These are phyloP conservation scores for Globodera ellingtonae DNA, from an alignment of 1,140 invertebrate genomes.

Conservation along the genomic window DNA sequence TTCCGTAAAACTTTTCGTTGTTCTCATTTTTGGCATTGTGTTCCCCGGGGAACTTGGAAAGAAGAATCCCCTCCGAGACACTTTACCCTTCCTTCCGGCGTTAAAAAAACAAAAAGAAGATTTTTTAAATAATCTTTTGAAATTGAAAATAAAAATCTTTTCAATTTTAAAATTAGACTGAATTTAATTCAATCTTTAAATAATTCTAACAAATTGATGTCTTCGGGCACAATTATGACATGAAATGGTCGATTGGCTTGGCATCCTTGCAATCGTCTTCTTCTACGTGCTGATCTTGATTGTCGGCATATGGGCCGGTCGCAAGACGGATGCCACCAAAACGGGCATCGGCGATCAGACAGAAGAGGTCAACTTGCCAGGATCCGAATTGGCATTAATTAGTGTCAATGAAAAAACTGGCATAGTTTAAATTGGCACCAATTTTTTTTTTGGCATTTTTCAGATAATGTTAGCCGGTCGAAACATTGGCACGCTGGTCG, in stretches of 20 bases:
- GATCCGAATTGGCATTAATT: no score
- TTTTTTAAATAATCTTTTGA: no score
- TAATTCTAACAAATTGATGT: no score
- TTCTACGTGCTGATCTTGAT: conserved; percentile 89
- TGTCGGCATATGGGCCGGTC: conserved; percentile 91
- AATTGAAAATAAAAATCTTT: no score
- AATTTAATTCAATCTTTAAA: no score
- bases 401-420: neutral
- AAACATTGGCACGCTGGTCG: conserved; percentile 86
- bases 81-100: neutral
- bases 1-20: conserved; percentile 1
- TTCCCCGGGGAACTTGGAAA: conserved; percentile 4
- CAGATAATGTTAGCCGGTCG: conserved; percentile 94
- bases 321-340: conserved; percentile 76
- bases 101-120: no score
- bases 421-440: neutral
- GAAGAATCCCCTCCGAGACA: neutral
- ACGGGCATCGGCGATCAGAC: conserved; percentile 73
- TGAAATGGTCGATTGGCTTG: conserved; percentile 66
- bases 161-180: no score
- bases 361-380: conserved; percentile 33
- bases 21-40: conserved; percentile 12
- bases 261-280: conserved; percentile 85
- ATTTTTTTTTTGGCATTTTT: conserved; percentile 1
- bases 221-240: neutral